Evolutionary conservation across 2,888 invertebrate species (phyloP), one percentile per base, ranked within the genome.

Genomic region (Lasius fuliginosus): DNA sequence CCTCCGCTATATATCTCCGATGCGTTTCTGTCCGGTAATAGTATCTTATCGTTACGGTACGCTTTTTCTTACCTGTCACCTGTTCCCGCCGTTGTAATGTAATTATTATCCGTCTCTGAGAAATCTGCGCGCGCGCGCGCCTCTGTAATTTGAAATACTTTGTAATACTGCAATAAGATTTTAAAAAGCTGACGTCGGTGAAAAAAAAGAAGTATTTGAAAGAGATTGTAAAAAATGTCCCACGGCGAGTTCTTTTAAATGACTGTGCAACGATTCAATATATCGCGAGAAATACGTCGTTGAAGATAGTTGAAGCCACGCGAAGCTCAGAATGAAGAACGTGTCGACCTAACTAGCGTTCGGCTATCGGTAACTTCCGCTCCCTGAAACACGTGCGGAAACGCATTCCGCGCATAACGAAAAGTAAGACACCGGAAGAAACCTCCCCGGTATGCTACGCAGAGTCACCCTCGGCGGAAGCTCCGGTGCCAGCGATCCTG

Each of bases 21-120:
- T 60, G 23, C 68, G 53, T 76, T 79, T 82, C 73, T 81, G 46
- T 46, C 67, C 67, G 60, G 46, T 49, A 85, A 90, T 86, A 84
- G 81, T 79, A 62, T 74, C 53, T 18, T 60, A 67, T 49, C 77
- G 83, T 89, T 89, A 83, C 49, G 64, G 84, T 84, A 86, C 79
- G 58, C 71, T 74, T 42, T 74, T 36, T 46, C 74, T 46, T 12
- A 65, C n/a, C 76, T 33, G 74, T 84, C 71, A 68, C 84, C 40
- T 27, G 15, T 12, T 36, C 6, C 18, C 23, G 18, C 9, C 11
- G 49, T 64, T 23, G 27, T 58, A 77, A 76, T 81, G 79, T 82
- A 40, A 64, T 18, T 60, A 1, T 56, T 27, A 23, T 12, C 23
- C 30, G 49, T 49, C 33, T 23, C 46, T 12, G n/a, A 46, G 8